phyloP scores from a whole-genome alignment of 2,113 vertebrate species.

The Labeo rohita region DNA sequence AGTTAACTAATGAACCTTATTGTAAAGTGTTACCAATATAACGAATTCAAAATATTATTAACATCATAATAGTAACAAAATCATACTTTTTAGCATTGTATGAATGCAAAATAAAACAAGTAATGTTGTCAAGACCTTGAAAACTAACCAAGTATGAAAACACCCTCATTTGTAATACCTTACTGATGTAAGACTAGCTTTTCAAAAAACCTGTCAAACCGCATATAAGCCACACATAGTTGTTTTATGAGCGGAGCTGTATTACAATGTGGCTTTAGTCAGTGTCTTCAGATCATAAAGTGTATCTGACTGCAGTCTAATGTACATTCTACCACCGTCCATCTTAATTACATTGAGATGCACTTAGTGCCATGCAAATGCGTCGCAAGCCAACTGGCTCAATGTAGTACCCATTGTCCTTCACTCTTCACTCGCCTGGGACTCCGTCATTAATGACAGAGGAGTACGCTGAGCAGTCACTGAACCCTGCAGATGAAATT shows the following conservation, averaged over 20 bases:
- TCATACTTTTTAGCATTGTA: background rate
- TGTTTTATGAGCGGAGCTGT: background rate
- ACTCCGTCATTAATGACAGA: slow-evolving; percentile 47
- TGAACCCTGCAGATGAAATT: slow-evolving; percentile 54
- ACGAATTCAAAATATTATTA: no score
- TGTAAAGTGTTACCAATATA: no score
- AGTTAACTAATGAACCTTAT: no score
- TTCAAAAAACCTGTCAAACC: background rate
- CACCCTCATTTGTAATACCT: background rate
- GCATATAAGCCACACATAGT: background rate
- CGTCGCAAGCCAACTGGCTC: slow-evolving; percentile 32
- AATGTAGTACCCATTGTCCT: slow-evolving; percentile 50
- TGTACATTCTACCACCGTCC: slow-evolving; percentile 18
- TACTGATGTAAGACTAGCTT: background rate
- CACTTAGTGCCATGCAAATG: slow-evolving; percentile 47
- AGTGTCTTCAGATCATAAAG: background rate
- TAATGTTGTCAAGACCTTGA: background rate
- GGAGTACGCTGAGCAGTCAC: slow-evolving; percentile 37
- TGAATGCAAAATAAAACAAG: background rate
- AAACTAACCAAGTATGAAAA: background rate
- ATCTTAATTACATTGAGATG: slow-evolving; percentile 52
- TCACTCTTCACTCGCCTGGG: slow-evolving; percentile 42
- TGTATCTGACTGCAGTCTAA: slow-evolving; percentile 33
- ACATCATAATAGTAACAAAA: background rate
- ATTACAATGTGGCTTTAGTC: background rate